phyloP scores from a whole-genome alignment of 2,113 vertebrate genomes.

The Amazona guildingii region DNA sequence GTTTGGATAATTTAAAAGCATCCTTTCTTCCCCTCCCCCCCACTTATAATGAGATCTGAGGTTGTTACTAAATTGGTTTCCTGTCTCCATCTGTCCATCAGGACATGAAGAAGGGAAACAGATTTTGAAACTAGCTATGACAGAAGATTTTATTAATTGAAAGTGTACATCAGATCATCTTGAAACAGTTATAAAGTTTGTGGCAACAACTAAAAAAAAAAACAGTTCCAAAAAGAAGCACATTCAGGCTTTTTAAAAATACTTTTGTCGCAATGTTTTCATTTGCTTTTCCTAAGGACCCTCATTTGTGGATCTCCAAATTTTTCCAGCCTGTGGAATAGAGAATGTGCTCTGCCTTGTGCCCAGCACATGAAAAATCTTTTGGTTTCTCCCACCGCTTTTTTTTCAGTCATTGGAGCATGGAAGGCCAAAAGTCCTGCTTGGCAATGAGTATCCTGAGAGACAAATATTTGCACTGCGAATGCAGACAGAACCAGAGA shows the following conservation, averaged over 20 bases:
- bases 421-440: background rate
- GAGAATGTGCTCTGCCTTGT: background rate
- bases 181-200: background rate
- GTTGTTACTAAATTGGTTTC: too few species aligned
- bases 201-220: background rate
- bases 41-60: too few species aligned
- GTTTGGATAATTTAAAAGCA: too few species aligned
- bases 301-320: background rate
- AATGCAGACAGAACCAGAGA: background rate
- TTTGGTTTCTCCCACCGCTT: background rate
- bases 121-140: too few species aligned
- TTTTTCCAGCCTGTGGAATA: background rate
- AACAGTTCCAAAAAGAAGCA: background rate
- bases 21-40: too few species aligned
- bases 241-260: background rate
- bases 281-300: background rate
- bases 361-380: background rate
- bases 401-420: background rate
- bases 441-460: background rate
- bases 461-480: background rate
- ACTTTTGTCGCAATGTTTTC: background rate
- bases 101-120: too few species aligned
- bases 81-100: too few species aligned
- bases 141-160: too few species aligned
- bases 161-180: too few species aligned